phyloP scores from a whole-genome alignment of 2,797 vertebrate genomes.

The Urophycis tenuis region DNA sequence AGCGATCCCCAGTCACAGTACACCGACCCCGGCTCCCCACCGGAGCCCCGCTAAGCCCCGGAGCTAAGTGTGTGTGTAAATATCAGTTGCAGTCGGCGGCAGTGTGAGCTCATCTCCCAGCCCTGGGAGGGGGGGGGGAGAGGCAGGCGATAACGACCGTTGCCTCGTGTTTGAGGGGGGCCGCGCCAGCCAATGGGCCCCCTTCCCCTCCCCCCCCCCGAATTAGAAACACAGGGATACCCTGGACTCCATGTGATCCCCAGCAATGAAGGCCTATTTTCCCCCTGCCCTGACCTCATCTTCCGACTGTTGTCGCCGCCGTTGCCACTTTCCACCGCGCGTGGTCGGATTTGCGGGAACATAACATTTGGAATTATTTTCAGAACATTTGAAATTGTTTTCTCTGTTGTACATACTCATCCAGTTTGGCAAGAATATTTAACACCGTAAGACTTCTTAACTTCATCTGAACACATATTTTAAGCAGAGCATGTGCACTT shows the following conservation, averaged over 20 bases:
- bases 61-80: slow-evolving; percentile 48
- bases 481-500: slow-evolving; percentile 29
- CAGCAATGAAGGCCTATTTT: no score
- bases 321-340: background rate
- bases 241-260: background rate
- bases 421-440: slow-evolving; percentile 17
- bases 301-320: background rate
- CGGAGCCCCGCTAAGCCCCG: background rate
- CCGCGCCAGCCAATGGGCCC: background rate
- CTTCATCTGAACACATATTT: slow-evolving; percentile 15
- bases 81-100: slow-evolving; percentile 52
- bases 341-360: no score
- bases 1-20: background rate
- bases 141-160: slow-evolving; percentile 59
- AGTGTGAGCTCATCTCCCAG: slow-evolving; percentile 62
- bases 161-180: slow-evolving; percentile 44
- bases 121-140: background rate
- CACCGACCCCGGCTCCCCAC: background rate
- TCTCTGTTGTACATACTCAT: slow-evolving; percentile 3
- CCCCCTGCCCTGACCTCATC: background rate
- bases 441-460: slow-evolving; percentile 10
- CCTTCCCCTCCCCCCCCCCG: no score
- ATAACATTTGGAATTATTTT: slow-evolving; percentile 4
- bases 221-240: slow-evolving; percentile 40
- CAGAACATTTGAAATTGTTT: no score